phyloP scores from a whole-genome alignment of 2,888 invertebrate species.

The Eremobia ochroleuca region DNA sequence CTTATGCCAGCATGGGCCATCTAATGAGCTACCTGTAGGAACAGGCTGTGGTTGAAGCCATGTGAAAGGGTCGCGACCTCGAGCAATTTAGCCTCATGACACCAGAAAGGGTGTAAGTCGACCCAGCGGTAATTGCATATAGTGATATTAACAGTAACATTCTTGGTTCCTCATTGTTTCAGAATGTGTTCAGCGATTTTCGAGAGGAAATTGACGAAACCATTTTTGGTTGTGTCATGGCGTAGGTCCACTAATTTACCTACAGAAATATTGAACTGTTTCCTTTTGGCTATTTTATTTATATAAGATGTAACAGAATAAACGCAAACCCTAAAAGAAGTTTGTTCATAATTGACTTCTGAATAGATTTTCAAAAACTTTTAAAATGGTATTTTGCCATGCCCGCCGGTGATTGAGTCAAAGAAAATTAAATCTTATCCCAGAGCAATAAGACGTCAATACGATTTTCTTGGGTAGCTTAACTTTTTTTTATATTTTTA shows the following conservation, averaged over 20 bases:
- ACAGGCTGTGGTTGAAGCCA: constrained; percentile 42
- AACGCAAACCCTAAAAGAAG: too few relatives aligned
- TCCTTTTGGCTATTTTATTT: not conserved
- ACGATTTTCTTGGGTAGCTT: not conserved
- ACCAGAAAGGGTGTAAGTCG: constrained; percentile 44
- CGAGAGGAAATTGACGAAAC: not conserved
- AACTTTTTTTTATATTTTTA: too few relatives aligned
- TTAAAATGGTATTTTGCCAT: too few relatives aligned
- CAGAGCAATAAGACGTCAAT: not conserved
- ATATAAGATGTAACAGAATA: not conserved
- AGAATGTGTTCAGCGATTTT: constrained; percentile 13
- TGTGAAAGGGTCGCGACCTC: constrained; percentile 53
- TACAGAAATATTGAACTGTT: not conserved
- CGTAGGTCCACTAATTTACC: not conserved
- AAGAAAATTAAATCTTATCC: not conserved
- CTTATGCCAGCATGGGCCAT: constrained; percentile 15
- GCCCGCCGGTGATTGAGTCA: not conserved
- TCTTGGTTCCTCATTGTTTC: constrained; percentile 19
- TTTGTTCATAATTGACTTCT: not conserved
- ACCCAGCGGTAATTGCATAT: constrained; percentile 41
- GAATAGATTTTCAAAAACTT: not conserved
- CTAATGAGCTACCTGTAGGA: constrained; percentile 50
- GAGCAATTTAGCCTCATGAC: constrained; percentile 46
- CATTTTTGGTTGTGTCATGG: not conserved
- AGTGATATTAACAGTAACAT: constrained; percentile 42